phyloP scores from a whole-genome alignment of 2,113 vertebrate species.

The Romanogobio albipinnatus region DNA sequence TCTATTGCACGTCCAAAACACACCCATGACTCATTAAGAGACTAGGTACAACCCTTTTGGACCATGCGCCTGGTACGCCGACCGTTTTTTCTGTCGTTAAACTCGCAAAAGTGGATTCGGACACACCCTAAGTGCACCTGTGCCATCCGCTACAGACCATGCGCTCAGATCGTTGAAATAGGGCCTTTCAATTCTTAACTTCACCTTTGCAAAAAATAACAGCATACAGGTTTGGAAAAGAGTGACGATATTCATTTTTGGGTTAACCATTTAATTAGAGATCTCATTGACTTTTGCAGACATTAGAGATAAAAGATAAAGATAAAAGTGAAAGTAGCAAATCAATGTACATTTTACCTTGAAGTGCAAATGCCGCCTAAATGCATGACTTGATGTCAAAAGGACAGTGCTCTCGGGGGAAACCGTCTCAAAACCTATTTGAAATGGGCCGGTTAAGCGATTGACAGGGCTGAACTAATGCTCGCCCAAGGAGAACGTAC shows the following conservation, averaged over 20 bases:
- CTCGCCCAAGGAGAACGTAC: constrained; percentile 42
- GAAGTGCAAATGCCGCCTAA: constrained; percentile 59
- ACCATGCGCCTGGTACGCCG: no score
- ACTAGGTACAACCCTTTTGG: no score
- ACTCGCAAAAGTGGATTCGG: no score
- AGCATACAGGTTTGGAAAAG: not conserved
- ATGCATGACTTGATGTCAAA: constrained; percentile 60
- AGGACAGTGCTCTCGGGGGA: constrained; percentile 57
- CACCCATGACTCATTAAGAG: no score
- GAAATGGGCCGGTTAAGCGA: constrained; percentile 64
- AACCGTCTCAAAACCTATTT: constrained; percentile 68
- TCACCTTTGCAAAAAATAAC: not conserved
- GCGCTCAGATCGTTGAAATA: no score
- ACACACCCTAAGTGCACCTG: no score
- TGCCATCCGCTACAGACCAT: no score
- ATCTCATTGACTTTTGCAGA: constrained; percentile 1
- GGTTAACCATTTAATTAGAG: not conserved
- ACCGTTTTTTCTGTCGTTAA: no score
- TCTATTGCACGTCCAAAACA: no score
- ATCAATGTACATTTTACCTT: constrained; percentile 55
- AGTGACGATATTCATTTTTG: not conserved
- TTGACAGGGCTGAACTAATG: constrained; percentile 59
- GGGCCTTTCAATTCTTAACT: not conserved
- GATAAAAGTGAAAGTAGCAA: not conserved
- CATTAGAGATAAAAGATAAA: constrained; percentile 1